A percentile compares a stretch with the other conserved stretches of the same genome.
Evolutionary conservation across 2,113 vertebrate genomes (phyloP).

Genomic region (Pangasianodon gigas): DNA sequence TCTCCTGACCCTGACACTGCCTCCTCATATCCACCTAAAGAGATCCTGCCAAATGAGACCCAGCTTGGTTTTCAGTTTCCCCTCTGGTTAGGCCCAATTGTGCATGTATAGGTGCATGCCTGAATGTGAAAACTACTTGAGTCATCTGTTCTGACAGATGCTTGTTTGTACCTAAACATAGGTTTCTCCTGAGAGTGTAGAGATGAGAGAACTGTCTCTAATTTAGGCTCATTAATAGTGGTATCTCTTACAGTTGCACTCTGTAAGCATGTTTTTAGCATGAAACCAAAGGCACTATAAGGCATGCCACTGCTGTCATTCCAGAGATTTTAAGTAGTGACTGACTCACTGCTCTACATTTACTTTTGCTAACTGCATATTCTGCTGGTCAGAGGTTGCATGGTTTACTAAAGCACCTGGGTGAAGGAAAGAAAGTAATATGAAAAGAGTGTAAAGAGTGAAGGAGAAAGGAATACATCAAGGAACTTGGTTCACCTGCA

Average conservation of each 20-base stretch:
- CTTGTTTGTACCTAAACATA: constrained; percentile 28
- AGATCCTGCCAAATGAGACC: constrained; percentile 37
- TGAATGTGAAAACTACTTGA: constrained; percentile 18
- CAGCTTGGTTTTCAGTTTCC: constrained; percentile 22
- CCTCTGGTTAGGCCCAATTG: constrained; percentile 11
- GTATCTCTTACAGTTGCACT: neutral
- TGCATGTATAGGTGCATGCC: neutral
- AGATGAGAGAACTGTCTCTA: neutral
- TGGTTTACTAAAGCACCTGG: neutral
- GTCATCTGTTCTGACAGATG: constrained; percentile 43
- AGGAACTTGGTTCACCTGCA: constrained; percentile 15
- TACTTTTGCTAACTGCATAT: constrained; percentile 31
- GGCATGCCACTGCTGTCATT: neutral
- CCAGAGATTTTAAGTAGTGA: neutral
- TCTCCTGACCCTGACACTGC: neutral
- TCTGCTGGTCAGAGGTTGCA: constrained; percentile 24
- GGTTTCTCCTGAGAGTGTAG: constrained; percentile 28
- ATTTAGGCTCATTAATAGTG: constrained; percentile 16
- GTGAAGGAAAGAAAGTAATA: neutral
- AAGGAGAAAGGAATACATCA: neutral
- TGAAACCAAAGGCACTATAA: neutral
- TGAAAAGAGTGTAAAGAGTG: constrained; percentile 18
- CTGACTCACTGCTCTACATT: neutral
- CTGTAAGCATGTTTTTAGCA: neutral
- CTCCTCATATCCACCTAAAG: constrained; percentile 35